Base-by-base conservation (phyloP, 2,113 vertebrate species). In the Oreochromis spilurus region DNA sequence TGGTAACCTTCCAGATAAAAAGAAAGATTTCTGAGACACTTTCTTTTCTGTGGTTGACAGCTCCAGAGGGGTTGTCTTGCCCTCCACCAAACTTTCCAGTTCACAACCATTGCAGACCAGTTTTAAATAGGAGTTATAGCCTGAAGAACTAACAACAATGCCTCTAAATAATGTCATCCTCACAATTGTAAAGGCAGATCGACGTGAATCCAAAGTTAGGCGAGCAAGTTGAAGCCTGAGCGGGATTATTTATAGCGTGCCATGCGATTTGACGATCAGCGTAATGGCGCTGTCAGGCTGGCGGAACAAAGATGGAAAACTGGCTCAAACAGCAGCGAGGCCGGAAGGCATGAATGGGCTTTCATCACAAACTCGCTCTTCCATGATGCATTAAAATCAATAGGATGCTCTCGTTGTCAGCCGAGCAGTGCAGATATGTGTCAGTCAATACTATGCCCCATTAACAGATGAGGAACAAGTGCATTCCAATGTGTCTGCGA, bases 381-480 rank as follows among this genome's bases (percentile, higher is more conserved):
- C 89, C 85, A 81, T 82, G 70, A 84, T 48, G 83, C 31, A 55
- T 60, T 83, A 67, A 91, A 93, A 93, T 95, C 95, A 87, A 93
- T 94, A 70, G 48, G 81, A 65, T 82, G 87, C 67, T 52, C 88
- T 88, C 81, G 58, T 88, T 94, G 91, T 91, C 26, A 72, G 86
- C 86, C 13, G 82, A 77, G 38, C 45, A 5, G 3, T 13, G 57
- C 29, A 24, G 60, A 82, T 77, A 24, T 65, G 60, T 26, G 70
- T 14, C 34, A 67, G 82, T 94, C 92, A 88, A 87, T 90, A 84
- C 85, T 34, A 43, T 83, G 54, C 26, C 36, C 65, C 67, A 75
- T 62, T 90, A 88, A 62, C 31, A 21, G 52, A 86, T 48, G 67
- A 84, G 77, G 82, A 82, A 65, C 84, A 40, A 52, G 34, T 57